Base-by-base conservation (phyloP, 2,888 invertebrate species). In the Ecdyonurus torrentis region DNA sequence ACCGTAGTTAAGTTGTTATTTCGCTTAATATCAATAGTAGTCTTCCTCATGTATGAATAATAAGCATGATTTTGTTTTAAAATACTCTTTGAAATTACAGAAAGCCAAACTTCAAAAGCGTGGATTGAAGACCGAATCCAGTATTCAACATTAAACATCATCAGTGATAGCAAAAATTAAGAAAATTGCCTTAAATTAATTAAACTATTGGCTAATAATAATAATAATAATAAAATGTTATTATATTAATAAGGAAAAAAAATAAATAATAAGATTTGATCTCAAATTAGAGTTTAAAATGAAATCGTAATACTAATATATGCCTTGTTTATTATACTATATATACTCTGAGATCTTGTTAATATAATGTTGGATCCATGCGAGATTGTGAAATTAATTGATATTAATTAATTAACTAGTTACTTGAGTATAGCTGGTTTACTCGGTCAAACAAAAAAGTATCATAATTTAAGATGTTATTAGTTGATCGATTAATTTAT, bases 81-180 rank as follows among this genome's bases (percentile, higher is more conserved):
- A 62, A 50, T 53, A 53, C 61, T 61, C n/a, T n/a, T n/a, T n/a
- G n/a, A n/a, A 63, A n/a, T 67, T 67, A 2, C 66, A 69, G 69
- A 69, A 69, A 66, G 67, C 69, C 22, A 67, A 69, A 60, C 63
- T 69, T 25, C 65, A 67, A 62, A 68, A 65, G 63, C 63, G 67
- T 37, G 63, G 63, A 18, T 50, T 63, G 60, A 63, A 63, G 25
- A 52, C 59, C 24, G 63, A 63, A 19, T n/a, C 37, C 5, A 37
- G 37, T 15, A 15, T 37, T 15, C 37, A 55, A n/a, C 55, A 55
- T 22, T 55, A 22, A 55, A n/a, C 55, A 20, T 37, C 37, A 15
- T 37, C 37, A 37, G 37, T 37, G 37, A 37, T 37, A 37, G 37
- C n/a, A 37, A 37, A 15, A 37, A 37, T 37, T 10, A 37, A 37